phyloP scores from a whole-genome alignment of 2,797 vertebrate species.

The Prionace glauca region DNA sequence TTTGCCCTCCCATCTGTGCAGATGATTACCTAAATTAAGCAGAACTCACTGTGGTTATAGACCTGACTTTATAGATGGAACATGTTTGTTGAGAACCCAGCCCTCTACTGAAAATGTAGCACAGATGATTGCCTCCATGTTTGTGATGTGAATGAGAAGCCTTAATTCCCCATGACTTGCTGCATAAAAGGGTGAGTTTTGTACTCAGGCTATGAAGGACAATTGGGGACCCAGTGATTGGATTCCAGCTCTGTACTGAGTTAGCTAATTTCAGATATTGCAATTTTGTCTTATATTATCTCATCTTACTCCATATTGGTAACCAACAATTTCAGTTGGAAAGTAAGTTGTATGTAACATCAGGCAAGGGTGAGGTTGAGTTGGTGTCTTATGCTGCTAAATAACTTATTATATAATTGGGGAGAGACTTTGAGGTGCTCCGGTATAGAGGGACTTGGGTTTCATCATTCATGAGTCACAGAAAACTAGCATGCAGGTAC shows the following conservation, averaged over 20 bases:
- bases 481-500: no score
- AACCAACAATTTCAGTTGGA: background rate
- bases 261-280: background rate
- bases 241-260: background rate
- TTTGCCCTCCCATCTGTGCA: slow-evolving; percentile 69
- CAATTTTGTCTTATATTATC: background rate
- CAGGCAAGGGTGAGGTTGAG: background rate
- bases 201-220: background rate
- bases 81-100: background rate
- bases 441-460: no score
- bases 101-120: background rate
- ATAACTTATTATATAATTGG: background rate
- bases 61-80: background rate
- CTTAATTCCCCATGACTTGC: background rate
- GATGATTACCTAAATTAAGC: slow-evolving; percentile 59
- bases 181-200: background rate
- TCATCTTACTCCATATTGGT: background rate
- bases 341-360: background rate
- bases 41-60: background rate
- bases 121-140: background rate
- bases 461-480: no score
- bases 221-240: background rate
- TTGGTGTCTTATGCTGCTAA: background rate
- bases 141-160: background rate
- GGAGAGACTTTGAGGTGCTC: no score